Conservation (phyloP, 2,888 invertebrate genomes). For the Pyrgus malvae region DNA sequence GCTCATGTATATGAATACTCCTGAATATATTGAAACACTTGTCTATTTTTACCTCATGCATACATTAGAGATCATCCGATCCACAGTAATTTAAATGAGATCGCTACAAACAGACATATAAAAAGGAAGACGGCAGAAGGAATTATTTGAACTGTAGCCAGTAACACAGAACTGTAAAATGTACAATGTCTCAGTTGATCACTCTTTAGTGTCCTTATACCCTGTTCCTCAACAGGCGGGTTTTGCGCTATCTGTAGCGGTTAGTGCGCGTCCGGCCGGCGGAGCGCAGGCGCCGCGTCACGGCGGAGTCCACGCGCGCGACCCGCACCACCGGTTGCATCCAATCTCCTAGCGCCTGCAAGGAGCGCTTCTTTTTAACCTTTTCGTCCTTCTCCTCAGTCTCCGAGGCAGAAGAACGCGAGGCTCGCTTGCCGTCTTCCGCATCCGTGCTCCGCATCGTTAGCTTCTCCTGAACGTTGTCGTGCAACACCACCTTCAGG, state of each 20-base stretch:
- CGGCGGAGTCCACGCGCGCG: constrained; percentile 80
- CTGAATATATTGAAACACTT: not conserved
- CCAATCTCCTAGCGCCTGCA: constrained; percentile 61
- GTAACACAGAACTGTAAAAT: constrained; percentile 3
- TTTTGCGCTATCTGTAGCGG: constrained; percentile 52
- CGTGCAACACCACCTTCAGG: constrained; percentile 48
- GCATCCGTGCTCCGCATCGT: constrained; percentile 41
- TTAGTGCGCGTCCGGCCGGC: constrained; percentile 46
- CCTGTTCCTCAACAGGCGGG: constrained; percentile 27
- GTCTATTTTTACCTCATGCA: not conserved
- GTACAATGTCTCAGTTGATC: constrained; percentile 2
- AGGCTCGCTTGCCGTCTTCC: constrained; percentile 43
- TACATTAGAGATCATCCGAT: constrained; percentile 1
- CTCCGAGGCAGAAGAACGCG: constrained; percentile 49
- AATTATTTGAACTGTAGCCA: constrained; percentile 25
- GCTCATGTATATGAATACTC: too few species aligned
- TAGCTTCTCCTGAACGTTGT: constrained; percentile 35
- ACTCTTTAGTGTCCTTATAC: not conserved
- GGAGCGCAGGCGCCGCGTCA: constrained; percentile 59
- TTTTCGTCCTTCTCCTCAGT: constrained; percentile 53
- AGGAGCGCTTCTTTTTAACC: constrained; percentile 51
- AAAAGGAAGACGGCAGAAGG: constrained; percentile 28
- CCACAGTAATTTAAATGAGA: constrained; percentile 17
- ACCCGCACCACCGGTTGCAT: constrained; percentile 86
- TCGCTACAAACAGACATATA: constrained; percentile 19